A percentile compares a stretch with the other conserved stretches of the same genome.
phyloP scores from a whole-genome alignment of 2,113 vertebrate genomes.

The Clarias batrachus region DNA sequence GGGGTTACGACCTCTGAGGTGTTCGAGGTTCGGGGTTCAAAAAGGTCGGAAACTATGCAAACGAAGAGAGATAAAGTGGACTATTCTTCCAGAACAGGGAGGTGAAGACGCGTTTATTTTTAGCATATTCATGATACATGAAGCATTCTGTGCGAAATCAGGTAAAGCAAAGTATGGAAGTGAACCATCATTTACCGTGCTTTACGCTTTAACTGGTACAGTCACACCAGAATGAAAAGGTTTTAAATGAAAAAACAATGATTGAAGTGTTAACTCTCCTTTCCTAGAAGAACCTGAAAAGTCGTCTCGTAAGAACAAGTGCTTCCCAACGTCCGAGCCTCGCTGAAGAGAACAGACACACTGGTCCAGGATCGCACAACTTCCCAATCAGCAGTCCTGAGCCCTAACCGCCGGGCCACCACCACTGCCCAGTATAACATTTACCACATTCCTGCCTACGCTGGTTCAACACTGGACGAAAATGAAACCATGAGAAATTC shows the following conservation, averaged over 20 bases:
- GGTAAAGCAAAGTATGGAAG: neutral
- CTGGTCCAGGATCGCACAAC: neutral
- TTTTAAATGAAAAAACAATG: neutral
- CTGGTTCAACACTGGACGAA: neutral
- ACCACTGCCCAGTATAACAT: slow-evolving; percentile 5
- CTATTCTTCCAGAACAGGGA: neutral
- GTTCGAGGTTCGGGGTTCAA: slow-evolving; percentile 34
- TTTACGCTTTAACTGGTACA: neutral
- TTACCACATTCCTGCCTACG: neutral
- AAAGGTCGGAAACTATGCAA: slow-evolving; percentile 22
- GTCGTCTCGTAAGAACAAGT: neutral
- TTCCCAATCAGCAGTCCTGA: neutral
- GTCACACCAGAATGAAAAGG: neutral
- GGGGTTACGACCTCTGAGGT: slow-evolving; percentile 40
- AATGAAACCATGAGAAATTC: neutral
- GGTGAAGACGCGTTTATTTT: neutral
- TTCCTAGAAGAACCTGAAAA: neutral
- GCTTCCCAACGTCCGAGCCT: neutral
- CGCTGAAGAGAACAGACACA: neutral
- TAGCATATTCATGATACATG: neutral
- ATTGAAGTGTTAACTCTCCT: neutral
- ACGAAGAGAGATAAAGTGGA: neutral
- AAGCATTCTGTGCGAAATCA: neutral
- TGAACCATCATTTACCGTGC: neutral
- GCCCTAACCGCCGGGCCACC: neutral